Evolutionary conservation across 1,140 invertebrate species (phyloP).

Genomic region (Belonocnema kinseyi): DNA sequence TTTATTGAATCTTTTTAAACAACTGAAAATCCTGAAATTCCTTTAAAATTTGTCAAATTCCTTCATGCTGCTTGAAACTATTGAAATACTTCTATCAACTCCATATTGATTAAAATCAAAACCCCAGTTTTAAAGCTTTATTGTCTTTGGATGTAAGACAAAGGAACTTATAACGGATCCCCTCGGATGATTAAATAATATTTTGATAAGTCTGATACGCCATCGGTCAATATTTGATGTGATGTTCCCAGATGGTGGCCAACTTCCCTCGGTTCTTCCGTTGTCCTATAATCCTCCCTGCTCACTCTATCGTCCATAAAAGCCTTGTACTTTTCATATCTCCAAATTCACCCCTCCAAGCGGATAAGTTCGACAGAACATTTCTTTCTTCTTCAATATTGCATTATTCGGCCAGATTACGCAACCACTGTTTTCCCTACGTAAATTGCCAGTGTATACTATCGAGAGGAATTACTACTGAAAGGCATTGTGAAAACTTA

Average conservation of each 20-base stretch:
- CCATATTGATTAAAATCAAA: not conserved
- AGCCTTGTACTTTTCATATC: constrained; percentile 59
- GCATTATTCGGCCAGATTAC: constrained; percentile 16
- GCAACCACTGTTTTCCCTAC: constrained; percentile 9
- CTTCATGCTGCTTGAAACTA: not conserved
- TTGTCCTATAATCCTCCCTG: constrained; percentile 34
- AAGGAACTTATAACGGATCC: constrained; percentile 16
- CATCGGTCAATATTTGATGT: constrained; percentile 55
- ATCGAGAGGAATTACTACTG: not conserved
- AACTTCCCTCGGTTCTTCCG: constrained; percentile 11
- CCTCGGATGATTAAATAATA: constrained; percentile 46
- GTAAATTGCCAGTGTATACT: constrained; percentile 50
- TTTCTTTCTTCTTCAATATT: constrained; percentile 29
- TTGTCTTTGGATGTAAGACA: not conserved
- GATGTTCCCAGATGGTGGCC: constrained; percentile 47
- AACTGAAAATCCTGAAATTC: too few species aligned
- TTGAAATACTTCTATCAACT: not conserved
- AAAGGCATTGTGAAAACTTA: constrained; percentile 4
- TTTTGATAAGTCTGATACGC: constrained; percentile 45
- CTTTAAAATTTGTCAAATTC: too few species aligned
- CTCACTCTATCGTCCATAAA: constrained; percentile 12
- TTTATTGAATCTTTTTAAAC: too few species aligned
- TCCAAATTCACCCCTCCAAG: constrained; percentile 36
- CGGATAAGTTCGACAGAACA: constrained; percentile 1
- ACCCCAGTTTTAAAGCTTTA: constrained; percentile 5